Percentiles rank a stretch among this genome's conserved stretches.
These are phyloP conservation scores for Drosophila leontia DNA, from an alignment of 1,140 invertebrate genomes.

Conservation along the genomic window DNA sequence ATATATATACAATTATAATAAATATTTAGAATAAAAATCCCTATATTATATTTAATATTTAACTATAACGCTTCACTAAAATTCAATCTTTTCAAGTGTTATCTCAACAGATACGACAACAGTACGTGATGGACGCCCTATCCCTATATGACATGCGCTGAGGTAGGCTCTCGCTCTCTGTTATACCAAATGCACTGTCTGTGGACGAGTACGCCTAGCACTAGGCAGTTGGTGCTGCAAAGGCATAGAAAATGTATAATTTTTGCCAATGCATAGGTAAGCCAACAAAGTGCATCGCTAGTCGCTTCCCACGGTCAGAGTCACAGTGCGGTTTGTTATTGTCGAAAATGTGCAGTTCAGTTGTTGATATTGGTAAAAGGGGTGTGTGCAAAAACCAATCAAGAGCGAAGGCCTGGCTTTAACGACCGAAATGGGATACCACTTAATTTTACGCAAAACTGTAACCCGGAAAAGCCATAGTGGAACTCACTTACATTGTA, in stretches of 20 bases:
- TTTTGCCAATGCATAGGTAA: background rate
- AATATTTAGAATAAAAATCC: background rate
- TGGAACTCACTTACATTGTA: background rate
- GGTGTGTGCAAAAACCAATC: slow-evolving; percentile 5
- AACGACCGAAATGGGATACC: background rate
- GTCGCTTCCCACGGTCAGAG: slow-evolving; percentile 16
- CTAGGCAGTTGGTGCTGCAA: background rate
- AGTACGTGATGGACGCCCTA: background rate
- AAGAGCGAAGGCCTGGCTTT: background rate
- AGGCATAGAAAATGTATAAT: background rate
- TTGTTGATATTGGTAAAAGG: slow-evolving; percentile 5
- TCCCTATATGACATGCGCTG: slow-evolving; percentile 10
- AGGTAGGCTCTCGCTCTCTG: slow-evolving; percentile 1
- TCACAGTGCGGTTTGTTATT: slow-evolving; percentile 4
- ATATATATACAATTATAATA: background rate
- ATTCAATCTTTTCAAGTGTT: background rate
- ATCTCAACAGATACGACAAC: slow-evolving; percentile 6
- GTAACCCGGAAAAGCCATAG: too few species aligned
- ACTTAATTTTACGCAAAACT: too few species aligned
- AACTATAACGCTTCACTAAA: background rate
- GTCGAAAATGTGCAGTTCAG: background rate
- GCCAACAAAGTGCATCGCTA: slow-evolving; percentile 9
- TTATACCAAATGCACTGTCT: slow-evolving; percentile 14
- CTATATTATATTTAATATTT: background rate
- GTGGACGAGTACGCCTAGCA: background rate